Percentiles rank a stretch among this genome's conserved stretches.
Evolutionary conservation across 2,888 invertebrate species (phyloP).

Genomic region (Invenusta paracnida): DNA sequence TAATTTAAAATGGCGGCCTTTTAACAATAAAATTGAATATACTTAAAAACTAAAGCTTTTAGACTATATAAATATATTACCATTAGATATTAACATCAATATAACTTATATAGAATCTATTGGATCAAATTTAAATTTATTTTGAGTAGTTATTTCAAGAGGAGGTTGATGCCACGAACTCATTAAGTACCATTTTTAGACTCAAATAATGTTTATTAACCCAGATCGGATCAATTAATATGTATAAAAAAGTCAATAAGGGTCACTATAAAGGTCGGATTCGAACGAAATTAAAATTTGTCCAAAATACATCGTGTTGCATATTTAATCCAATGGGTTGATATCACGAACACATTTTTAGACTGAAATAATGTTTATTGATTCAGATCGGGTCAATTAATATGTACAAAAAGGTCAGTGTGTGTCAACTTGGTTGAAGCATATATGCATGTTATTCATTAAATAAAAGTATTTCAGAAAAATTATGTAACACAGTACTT

Average conservation of each 20-base stretch:
- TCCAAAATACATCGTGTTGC: slow-evolving; percentile 13
- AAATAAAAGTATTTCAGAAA: too few relatives aligned
- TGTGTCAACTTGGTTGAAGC: too few relatives aligned
- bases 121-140: too few relatives aligned
- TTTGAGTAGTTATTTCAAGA: too few relatives aligned
- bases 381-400: slow-evolving; percentile 27
- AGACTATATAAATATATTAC: too few relatives aligned
- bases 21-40: too few relatives aligned
- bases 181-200: slow-evolving; percentile 29
- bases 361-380: slow-evolving; percentile 8
- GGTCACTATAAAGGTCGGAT: not conserved
- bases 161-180: not conserved
- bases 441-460: too few relatives aligned
- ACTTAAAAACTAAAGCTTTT: too few relatives aligned
- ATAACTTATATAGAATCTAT: too few relatives aligned
- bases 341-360: slow-evolving; percentile 12
- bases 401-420: not conserved
- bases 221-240: slow-evolving; percentile 18
- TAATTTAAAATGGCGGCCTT: too few relatives aligned
- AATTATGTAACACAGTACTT: too few relatives aligned
- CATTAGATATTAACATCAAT: too few relatives aligned
- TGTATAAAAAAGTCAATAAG: not conserved
- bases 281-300: not conserved
- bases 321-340: not conserved
- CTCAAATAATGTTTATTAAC: slow-evolving; percentile 2